phyloP scores from a whole-genome alignment of 1,140 invertebrate genomes.

The Sycophila sp. region DNA sequence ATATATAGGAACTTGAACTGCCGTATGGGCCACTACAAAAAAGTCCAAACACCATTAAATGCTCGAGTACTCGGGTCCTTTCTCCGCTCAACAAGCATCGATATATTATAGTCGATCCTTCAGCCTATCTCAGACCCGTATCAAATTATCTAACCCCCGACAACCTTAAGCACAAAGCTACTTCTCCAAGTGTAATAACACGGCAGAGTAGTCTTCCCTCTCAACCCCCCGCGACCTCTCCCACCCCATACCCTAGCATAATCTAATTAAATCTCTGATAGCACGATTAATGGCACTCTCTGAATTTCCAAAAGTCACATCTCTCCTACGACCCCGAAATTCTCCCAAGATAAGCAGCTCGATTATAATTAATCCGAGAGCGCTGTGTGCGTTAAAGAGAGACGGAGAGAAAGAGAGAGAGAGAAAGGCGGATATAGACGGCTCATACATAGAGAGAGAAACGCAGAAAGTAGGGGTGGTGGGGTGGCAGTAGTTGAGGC shows the following conservation, averaged over 20 bases:
- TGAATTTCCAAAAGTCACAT: conserved; percentile 28
- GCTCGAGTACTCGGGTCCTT: too few species aligned
- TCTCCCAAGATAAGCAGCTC: conserved; percentile 6
- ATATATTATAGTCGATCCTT: conserved; percentile 11
- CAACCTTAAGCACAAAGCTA: neutral
- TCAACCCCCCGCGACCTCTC: too few species aligned
- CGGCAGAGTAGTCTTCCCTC: neutral
- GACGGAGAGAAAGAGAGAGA: neutral
- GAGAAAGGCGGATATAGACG: too few species aligned
- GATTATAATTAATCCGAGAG: conserved; percentile 33
- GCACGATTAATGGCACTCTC: conserved; percentile 23
- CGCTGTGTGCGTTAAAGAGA: neutral
- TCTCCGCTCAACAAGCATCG: neutral
- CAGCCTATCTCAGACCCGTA: neutral
- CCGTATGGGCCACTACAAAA: too few species aligned
- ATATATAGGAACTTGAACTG: too few species aligned
- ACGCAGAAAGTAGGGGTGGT: too few species aligned
- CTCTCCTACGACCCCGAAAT: neutral
- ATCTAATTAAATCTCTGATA: conserved; percentile 37
- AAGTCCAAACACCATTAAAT: neutral
- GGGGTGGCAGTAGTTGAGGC: neutral
- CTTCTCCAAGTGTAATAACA: neutral
- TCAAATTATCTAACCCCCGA: conserved; percentile 17
- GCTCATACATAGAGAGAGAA: too few species aligned
- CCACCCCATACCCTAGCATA: neutral